Evolutionary conservation across 2,888 invertebrate genomes (phyloP).

Genomic region (Dexiosoma caninum): DNA sequence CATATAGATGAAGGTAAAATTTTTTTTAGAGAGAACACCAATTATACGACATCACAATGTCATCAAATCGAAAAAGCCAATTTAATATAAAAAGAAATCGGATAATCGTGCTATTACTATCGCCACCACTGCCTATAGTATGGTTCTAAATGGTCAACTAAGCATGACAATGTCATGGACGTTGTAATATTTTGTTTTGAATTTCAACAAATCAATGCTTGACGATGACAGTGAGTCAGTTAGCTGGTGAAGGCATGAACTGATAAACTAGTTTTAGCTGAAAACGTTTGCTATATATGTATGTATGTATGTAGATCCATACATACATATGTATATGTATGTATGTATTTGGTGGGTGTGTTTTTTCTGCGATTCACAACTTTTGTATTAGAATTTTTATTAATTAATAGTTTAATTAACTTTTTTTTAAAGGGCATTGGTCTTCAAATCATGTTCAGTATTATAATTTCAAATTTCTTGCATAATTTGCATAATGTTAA

Average conservation of each 20-base stretch:
- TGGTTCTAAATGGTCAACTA: background rate
- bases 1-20: too few species aligned
- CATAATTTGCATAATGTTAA: background rate
- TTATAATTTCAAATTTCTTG: background rate
- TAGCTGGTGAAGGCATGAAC: conserved; percentile 12
- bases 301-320: too few species aligned
- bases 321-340: too few species aligned
- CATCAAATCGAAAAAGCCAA: too few species aligned
- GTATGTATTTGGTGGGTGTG: too few species aligned
- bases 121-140: too few species aligned
- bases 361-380: conserved; percentile 1
- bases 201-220: conserved; percentile 9
- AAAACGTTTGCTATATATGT: too few species aligned
- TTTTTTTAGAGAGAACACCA: too few species aligned
- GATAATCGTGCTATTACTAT: too few species aligned
- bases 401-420: background rate
- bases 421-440: conserved; percentile 34
- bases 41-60: too few species aligned
- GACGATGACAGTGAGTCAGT: background rate
- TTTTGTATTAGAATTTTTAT: conserved; percentile 4
- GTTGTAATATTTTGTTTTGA: background rate
- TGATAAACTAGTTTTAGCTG: conserved; percentile 41
- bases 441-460: conserved; percentile 17
- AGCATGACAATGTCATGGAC: conserved; percentile 41
- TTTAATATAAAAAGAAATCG: too few species aligned